Percentiles rank a stretch among this genome's conserved stretches.
Evolutionary conservation across 1,140 invertebrate species (phyloP).

Genomic region (Mizuhopecten yessoensis): DNA sequence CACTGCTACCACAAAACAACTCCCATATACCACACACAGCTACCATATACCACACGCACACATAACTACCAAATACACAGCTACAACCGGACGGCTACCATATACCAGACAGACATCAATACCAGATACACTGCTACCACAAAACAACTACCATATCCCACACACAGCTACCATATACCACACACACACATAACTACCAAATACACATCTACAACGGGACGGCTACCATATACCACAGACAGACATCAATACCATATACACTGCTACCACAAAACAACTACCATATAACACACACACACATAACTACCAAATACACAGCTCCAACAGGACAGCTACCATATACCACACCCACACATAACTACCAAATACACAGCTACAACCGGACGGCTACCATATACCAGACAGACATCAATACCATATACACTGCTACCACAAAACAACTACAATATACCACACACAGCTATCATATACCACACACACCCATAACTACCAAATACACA

Average conservation of each 20-base stretch:
- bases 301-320: background rate
- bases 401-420: background rate
- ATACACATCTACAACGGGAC: too few relatives aligned
- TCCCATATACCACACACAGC: background rate
- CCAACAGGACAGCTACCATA: background rate
- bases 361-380: too few relatives aligned
- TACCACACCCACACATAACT: background rate
- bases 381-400: background rate
- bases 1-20: background rate
- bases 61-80: background rate
- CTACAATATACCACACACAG: background rate
- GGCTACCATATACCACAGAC: too few relatives aligned
- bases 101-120: background rate
- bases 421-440: background rate
- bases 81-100: too few relatives aligned
- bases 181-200: too few relatives aligned
- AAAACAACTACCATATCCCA: background rate
- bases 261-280: background rate
- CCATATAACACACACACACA: background rate
- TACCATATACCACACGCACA: background rate
- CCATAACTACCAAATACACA: too few relatives aligned
- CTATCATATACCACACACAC: too few relatives aligned
- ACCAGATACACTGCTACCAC: background rate
- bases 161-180: too few relatives aligned
- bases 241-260: background rate